Conservation (phyloP, 2,797 vertebrate species). For the Bradypodion ventrale region DNA sequence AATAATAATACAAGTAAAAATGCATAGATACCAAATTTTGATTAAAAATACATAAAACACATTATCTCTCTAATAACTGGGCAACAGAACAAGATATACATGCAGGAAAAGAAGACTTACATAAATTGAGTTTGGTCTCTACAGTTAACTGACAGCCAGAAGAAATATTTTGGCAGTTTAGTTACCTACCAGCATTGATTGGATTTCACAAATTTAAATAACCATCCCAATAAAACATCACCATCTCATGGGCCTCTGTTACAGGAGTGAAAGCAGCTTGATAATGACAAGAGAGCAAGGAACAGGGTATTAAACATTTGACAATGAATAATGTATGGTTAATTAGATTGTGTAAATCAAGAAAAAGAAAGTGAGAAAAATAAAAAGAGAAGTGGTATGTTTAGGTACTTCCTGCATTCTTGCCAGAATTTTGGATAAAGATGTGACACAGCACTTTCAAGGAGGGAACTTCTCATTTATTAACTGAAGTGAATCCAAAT, state of each 20-base stretch:
- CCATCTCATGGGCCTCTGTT: constrained; percentile 73
- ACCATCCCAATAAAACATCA: constrained; percentile 81
- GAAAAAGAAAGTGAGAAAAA: constrained; percentile 19
- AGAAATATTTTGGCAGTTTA: constrained; percentile 42
- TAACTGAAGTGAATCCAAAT: constrained; percentile 51
- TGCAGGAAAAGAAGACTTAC: constrained; percentile 21
- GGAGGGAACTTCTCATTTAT: constrained; percentile 62
- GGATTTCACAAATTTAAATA: constrained; percentile 79
- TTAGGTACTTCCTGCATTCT: constrained; percentile 76
- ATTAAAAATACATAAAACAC: constrained; percentile 3
- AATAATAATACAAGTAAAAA: constrained; percentile 1
- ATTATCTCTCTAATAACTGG: not conserved
- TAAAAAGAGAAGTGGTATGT: constrained; percentile 69
- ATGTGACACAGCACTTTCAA: constrained; percentile 85
- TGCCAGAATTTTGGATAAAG: constrained; percentile 73
- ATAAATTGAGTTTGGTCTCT: constrained; percentile 51
- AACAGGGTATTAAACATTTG: constrained; percentile 52
- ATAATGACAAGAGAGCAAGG: constrained; percentile 58
- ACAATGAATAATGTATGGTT: constrained; percentile 61
- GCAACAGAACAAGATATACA: not conserved
- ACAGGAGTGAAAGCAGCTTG: constrained; percentile 46
- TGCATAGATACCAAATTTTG: not conserved
- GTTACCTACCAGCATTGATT: constrained; percentile 80
- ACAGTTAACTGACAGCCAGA: constrained; percentile 28
- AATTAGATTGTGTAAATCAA: constrained; percentile 37